These are phyloP conservation scores for Zaprionus davidi DNA, from an alignment of 1,140 invertebrate genomes.

Conservation along the genomic window DNA sequence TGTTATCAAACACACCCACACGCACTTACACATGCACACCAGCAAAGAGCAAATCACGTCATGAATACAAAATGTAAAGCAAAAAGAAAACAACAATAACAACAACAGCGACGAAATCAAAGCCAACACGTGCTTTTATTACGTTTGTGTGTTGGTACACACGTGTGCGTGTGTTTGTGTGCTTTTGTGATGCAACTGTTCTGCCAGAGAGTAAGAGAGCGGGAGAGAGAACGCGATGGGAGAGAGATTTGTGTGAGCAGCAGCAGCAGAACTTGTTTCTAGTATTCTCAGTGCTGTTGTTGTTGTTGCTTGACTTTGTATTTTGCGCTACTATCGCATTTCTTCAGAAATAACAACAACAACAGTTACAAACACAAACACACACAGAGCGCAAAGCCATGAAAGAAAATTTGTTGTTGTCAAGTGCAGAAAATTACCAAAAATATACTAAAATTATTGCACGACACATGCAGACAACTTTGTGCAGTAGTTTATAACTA, in stretches of 20 bases:
- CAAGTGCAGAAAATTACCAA: conserved; percentile 34
- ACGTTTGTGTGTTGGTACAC: conserved; percentile 39
- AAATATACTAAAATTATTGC: conserved; percentile 18
- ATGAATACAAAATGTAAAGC: conserved; percentile 58
- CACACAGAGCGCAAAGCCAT: conserved; percentile 11
- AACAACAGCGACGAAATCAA: conserved; percentile 59
- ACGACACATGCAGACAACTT: conserved; percentile 18
- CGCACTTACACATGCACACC: background rate
- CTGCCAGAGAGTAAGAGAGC: conserved; percentile 24
- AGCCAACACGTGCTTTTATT: conserved; percentile 81
- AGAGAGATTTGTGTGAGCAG: conserved; percentile 31
- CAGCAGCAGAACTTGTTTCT: conserved; percentile 58
- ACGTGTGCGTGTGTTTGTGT: conserved; percentile 14
- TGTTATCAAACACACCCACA: conserved; percentile 47
- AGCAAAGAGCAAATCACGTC: conserved; percentile 51
- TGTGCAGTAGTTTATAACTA: conserved; percentile 18
- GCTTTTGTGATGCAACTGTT: conserved; percentile 65
- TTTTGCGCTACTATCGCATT: conserved; percentile 29
- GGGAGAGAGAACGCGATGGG: conserved; percentile 32
- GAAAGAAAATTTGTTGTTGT: conserved; percentile 32
- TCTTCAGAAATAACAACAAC: conserved; percentile 1
- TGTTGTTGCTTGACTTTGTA: conserved; percentile 44
- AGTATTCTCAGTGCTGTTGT: conserved; percentile 19
- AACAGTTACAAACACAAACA: conserved; percentile 23
- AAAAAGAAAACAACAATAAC: conserved; percentile 41